Conservation (phyloP, 1,140 invertebrate species). For the Drosophila dunni region DNA sequence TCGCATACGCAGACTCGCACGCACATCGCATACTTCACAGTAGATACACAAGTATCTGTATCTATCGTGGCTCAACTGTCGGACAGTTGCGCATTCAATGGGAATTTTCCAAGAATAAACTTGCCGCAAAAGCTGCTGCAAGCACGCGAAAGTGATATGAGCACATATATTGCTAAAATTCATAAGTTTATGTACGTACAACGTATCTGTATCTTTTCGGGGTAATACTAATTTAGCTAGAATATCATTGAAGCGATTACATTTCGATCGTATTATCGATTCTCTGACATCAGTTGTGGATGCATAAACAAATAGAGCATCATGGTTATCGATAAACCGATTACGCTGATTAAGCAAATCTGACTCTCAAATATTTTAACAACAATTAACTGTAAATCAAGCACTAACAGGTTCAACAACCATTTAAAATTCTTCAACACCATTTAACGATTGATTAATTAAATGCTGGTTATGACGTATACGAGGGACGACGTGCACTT, state of each 20-base stretch:
- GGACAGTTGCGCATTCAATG: conserved; percentile 50
- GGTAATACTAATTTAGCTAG: conserved; percentile 22
- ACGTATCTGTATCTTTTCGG: conserved; percentile 15
- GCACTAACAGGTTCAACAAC: not conserved
- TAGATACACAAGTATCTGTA: conserved; percentile 16
- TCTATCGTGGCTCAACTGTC: conserved; percentile 41
- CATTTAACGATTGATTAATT: conserved; percentile 22
- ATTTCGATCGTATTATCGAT: conserved; percentile 9
- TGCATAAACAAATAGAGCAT: conserved; percentile 14
- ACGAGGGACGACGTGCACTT: conserved; percentile 65
- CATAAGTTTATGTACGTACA: not conserved
- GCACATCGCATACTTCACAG: not conserved
- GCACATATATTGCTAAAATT: conserved; percentile 7
- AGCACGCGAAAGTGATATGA: conserved; percentile 21
- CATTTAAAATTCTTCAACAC: not conserved
- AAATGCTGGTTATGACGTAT: conserved; percentile 27
- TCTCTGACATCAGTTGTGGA: not conserved
- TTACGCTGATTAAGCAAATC: no score
- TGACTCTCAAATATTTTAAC: no score
- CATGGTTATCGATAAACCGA: not conserved
- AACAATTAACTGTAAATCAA: not conserved
- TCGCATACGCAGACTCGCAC: not conserved
- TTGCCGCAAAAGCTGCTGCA: conserved; percentile 38
- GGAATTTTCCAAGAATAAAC: conserved; percentile 50
- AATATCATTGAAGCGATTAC: conserved; percentile 14